A percentile compares a stretch with the other conserved stretches of the same genome.
Evolutionary conservation across 2,113 vertebrate species (phyloP).

Genomic region (Sturnira hondurensis): DNA sequence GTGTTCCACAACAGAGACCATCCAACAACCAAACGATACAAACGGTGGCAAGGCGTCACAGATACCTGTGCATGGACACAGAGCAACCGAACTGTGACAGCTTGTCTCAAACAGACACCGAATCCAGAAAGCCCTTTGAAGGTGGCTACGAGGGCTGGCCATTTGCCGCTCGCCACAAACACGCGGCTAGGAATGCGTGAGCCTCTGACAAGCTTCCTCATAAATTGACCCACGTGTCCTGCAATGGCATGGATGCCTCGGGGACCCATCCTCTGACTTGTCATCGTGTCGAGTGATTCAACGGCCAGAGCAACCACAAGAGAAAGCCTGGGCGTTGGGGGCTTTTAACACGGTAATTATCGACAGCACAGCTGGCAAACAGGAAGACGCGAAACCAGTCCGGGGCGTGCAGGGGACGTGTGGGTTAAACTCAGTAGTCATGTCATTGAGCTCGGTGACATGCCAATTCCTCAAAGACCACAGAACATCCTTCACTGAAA

Average conservation of each 20-base stretch:
- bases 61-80: rapidly evolving
- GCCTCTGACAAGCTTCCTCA: background rate
- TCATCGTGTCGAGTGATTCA: background rate
- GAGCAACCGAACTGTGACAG: too few relatives aligned
- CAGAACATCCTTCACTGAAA: background rate
- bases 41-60: rapidly evolving
- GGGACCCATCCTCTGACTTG: background rate
- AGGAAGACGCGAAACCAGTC: background rate
- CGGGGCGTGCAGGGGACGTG: background rate
- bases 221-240: background rate
- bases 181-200: rapidly evolving
- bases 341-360: background rate
- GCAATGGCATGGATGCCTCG: rapidly evolving
- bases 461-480: background rate
- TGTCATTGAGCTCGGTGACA: background rate
- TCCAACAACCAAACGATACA: rapidly evolving
- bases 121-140: background rate
- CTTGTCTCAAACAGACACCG: background rate
- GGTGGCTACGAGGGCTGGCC: rapidly evolving
- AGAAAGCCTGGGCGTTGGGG: background rate
- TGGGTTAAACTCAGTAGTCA: background rate
- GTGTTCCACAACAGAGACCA: rapidly evolving
- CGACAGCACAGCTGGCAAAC: background rate
- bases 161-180: rapidly evolving
- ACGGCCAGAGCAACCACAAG: rapidly evolving